Evolutionary conservation across 2,888 invertebrate genomes (phyloP).

Genomic region (Pseudolycoriella hygida): DNA sequence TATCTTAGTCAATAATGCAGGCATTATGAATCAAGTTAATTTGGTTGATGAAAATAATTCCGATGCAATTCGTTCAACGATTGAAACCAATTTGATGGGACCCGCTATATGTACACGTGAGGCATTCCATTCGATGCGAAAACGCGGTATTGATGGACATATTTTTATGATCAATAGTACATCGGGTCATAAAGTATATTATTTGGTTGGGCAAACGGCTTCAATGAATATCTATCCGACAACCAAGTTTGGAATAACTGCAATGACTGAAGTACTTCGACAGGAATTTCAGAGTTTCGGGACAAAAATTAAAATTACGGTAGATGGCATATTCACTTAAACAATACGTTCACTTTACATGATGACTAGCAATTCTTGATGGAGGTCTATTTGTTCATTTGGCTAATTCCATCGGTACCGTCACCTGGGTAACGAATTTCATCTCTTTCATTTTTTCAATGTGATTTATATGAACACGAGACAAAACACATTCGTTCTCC

Average conservation of each 20-base stretch:
- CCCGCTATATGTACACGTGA: conserved; percentile 30
- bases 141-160: conserved; percentile 29
- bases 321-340: conserved; percentile 13
- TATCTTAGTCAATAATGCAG: conserved; percentile 42
- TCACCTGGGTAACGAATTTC: no score
- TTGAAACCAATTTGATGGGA: conserved; percentile 33
- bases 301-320: conserved; percentile 24
- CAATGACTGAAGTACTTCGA: conserved; percentile 22
- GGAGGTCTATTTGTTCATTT: no score
- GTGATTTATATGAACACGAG: no score
- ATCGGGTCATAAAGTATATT: conserved; percentile 19
- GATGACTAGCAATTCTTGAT: no score
- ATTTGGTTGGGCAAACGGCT: conserved; percentile 11
- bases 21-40: conserved; percentile 15
- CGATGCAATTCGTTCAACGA: conserved; percentile 16
- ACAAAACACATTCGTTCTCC: no score
- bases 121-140: conserved; percentile 32
- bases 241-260: conserved; percentile 23
- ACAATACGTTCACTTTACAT: no score
- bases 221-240: conserved; percentile 22
- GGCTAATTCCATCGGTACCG: no score
- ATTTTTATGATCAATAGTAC: conserved; percentile 30
- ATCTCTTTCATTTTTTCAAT: no score
- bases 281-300: conserved; percentile 21
- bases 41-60: conserved; percentile 5